Evolutionary conservation across 2,797 vertebrate species (phyloP).

Genomic region (Hemitrygon akajei): DNA sequence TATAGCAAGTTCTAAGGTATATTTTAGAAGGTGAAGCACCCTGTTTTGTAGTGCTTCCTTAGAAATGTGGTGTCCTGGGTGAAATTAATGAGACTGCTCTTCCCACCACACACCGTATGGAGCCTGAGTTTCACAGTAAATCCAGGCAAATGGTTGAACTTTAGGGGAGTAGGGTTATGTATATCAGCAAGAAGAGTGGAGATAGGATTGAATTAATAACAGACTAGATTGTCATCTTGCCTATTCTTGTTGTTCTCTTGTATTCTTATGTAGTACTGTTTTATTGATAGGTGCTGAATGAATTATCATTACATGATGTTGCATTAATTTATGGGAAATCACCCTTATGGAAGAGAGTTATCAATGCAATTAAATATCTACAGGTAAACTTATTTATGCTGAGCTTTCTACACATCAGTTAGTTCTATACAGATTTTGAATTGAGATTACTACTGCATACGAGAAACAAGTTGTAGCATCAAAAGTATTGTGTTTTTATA

Average conservation of each 20-base stretch:
- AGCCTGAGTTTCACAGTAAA: no score
- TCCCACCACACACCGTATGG: neutral
- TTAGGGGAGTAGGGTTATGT: no score
- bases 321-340: neutral
- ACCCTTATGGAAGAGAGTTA: conserved; percentile 28
- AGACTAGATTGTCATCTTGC: no score
- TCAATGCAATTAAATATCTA: neutral
- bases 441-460: neutral
- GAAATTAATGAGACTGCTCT: neutral
- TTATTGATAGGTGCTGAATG: conserved; percentile 7
- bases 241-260: no score
- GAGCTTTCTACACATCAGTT: neutral
- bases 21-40: neutral
- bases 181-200: no score
- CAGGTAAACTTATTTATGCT: neutral
- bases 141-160: no score
- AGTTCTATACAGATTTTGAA: neutral
- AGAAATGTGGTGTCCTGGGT: neutral
- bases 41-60: neutral
- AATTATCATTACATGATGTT: conserved; percentile 29
- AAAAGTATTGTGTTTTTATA: neutral
- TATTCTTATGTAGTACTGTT: neutral
- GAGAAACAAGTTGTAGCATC: neutral
- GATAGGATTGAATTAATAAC: no score
- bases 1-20: neutral